phyloP scores from a whole-genome alignment of 2,797 vertebrate genomes.

The Falco berigora region DNA sequence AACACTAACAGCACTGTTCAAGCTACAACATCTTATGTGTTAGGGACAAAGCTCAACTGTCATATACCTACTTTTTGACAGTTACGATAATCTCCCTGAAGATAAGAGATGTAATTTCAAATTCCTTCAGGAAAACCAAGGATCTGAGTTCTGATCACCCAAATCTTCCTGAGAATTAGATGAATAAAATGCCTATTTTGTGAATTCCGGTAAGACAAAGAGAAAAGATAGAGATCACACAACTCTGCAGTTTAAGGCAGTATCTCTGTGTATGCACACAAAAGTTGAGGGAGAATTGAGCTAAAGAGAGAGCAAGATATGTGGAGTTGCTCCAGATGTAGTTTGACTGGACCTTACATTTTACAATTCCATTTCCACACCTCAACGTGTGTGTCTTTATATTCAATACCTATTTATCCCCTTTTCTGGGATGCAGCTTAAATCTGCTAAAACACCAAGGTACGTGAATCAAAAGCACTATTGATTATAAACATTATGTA shows the following conservation, averaged over 20 bases:
- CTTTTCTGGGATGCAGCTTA: neutral
- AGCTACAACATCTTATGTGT: neutral
- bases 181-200: neutral
- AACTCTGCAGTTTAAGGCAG: neutral
- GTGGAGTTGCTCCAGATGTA: neutral
- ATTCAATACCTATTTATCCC: neutral
- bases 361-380: neutral
- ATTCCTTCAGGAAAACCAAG: neutral
- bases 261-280: neutral
- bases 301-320: neutral
- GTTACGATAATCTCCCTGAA: neutral
- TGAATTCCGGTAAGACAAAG: neutral
- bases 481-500: neutral
- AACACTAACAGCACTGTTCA: neutral
- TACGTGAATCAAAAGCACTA: neutral
- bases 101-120: neutral
- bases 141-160: neutral
- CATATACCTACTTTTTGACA: neutral
- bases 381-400: accelerated
- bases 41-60: neutral
- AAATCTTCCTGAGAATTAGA: neutral
- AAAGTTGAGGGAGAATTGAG: neutral
- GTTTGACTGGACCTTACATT: neutral
- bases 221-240: neutral
- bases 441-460: neutral